Conservation (phyloP, 2,888 invertebrate genomes). For the Drosophila phalerata region DNA sequence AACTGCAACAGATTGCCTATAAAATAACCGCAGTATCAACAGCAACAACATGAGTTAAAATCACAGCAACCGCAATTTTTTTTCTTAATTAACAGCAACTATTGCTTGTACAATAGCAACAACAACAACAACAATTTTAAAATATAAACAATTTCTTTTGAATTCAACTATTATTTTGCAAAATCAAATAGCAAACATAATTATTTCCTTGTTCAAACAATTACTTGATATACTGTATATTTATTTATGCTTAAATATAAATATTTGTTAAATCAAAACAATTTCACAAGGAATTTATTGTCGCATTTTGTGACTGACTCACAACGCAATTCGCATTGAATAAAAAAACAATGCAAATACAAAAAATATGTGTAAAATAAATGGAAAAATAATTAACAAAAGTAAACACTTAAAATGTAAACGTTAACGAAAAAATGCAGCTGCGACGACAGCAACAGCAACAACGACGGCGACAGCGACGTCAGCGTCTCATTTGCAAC, state of each 20-base stretch:
- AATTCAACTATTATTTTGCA: too few relatives aligned
- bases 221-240: not conserved
- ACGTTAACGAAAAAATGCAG: conserved; percentile 54
- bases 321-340: conserved; percentile 25
- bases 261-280: conserved; percentile 2
- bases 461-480: conserved; percentile 12
- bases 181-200: too few relatives aligned
- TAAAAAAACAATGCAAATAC: not conserved
- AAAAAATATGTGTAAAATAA: not conserved
- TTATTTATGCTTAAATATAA: not conserved
- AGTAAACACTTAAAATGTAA: conserved; percentile 64
- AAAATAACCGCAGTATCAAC: not conserved
- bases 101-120: not conserved
- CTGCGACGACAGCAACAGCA: conserved; percentile 19
- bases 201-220: too few relatives aligned
- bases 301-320: conserved; percentile 30
- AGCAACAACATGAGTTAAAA: not conserved
- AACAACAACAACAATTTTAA: not conserved
- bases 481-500: conserved; percentile 60
- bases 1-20: not conserved
- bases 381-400: conserved; percentile 44
- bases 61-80: not conserved
- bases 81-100: conserved; percentile 4
- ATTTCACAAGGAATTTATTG: not conserved
- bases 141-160: not conserved